Evolutionary conservation across 2,113 vertebrate genomes (phyloP).

Genomic region (Cepphus grylle): DNA sequence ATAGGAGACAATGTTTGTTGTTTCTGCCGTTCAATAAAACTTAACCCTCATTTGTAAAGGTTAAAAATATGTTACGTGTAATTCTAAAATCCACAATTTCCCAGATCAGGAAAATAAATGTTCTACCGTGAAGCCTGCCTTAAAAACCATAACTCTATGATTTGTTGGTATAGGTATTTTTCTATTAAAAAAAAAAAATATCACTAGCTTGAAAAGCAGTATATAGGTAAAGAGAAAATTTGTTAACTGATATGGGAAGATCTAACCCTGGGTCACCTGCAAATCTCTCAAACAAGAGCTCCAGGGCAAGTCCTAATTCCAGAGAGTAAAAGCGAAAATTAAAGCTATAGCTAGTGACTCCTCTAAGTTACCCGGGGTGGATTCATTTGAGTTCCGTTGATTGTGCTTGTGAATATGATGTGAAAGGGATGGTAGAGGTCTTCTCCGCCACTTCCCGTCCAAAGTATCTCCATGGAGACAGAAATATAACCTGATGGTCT

Average conservation of each 20-base stretch:
- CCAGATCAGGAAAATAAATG: neutral
- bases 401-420: constrained; percentile 71
- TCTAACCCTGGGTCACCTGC: constrained; percentile 83
- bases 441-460: constrained; percentile 11
- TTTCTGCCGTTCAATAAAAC: neutral
- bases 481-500: constrained; percentile 50
- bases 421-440: constrained; percentile 54
- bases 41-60: neutral
- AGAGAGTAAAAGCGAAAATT: constrained; percentile 82
- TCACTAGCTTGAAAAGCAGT: constrained; percentile 74
- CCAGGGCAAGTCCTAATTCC: constrained; percentile 85
- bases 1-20: neutral
- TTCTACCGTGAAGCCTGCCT: neutral
- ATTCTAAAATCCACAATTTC: neutral
- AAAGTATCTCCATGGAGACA: constrained; percentile 66
- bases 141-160: constrained; percentile 12
- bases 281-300: constrained; percentile 85
- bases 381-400: constrained; percentile 79
- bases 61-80: neutral
- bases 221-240: constrained; percentile 87
- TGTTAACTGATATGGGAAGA: constrained; percentile 82
- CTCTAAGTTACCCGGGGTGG: constrained; percentile 60
- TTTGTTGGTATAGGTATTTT: constrained; percentile 61
- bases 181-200: constrained; percentile 64
- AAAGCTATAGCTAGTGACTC: constrained; percentile 66